phyloP scores from a whole-genome alignment of 2,888 invertebrate species.

The Dascillus cervinus region DNA sequence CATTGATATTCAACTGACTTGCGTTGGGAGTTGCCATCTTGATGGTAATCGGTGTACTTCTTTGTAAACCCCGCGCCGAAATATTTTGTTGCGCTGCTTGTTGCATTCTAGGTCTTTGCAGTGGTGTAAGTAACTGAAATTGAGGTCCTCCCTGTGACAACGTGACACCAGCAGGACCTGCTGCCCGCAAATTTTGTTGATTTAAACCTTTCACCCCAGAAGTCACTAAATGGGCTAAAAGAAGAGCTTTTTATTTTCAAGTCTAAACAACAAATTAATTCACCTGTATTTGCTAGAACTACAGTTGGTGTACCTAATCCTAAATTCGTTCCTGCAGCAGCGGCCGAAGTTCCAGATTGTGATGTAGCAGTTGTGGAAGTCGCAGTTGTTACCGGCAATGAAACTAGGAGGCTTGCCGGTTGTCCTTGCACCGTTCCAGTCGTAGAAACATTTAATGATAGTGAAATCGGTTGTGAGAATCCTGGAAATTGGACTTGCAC shows the following conservation, averaged over 20 bases:
- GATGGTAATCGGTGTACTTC: conserved; percentile 39
- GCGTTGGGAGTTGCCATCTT: conserved; percentile 39
- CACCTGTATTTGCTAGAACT: conserved; percentile 30
- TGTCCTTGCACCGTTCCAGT: conserved; percentile 49
- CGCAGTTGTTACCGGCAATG: conserved; percentile 37
- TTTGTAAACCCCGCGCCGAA: conserved; percentile 34
- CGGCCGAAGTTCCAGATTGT: conserved; percentile 21
- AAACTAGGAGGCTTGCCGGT: conserved; percentile 36
- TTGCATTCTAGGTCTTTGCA: conserved; percentile 36
- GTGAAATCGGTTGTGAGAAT: conserved; percentile 76
- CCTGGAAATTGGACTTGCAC: conserved; percentile 77
- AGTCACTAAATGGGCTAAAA: conserved; percentile 55
- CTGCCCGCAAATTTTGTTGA: conserved; percentile 33
- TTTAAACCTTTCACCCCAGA: conserved; percentile 54
- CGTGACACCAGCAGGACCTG: conserved; percentile 33
- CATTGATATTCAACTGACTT: conserved; percentile 41
- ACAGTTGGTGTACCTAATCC: conserved; percentile 33
- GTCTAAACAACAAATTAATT: too few species aligned
- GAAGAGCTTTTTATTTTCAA: too few species aligned
- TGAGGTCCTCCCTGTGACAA: conserved; percentile 33
- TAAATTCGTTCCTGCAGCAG: conserved; percentile 25
- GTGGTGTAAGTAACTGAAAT: conserved; percentile 36
- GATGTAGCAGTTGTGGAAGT: conserved; percentile 34
- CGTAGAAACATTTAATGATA: conserved; percentile 66
- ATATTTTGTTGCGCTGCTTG: conserved; percentile 29